Conservation (phyloP, 2,888 invertebrate species). For the Lasioglossum oenotherae region DNA sequence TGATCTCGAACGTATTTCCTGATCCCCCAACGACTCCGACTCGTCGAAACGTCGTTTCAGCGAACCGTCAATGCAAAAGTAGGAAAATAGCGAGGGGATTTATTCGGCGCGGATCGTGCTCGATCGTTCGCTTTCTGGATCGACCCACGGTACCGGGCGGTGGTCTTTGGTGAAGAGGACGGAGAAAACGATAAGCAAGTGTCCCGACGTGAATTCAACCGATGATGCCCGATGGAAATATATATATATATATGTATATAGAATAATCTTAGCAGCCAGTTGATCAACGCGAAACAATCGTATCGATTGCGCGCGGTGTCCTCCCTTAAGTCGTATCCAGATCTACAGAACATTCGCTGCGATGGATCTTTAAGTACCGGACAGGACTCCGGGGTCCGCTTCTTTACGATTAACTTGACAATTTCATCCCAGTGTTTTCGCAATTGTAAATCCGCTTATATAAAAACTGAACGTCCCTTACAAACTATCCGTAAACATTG, state of each 20-base stretch:
- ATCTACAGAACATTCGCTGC: background rate
- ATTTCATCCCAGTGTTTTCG: background rate
- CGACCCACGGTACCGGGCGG: slow-evolving; percentile 16
- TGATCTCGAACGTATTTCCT: slow-evolving; percentile 58
- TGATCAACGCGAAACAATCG: slow-evolving; percentile 8
- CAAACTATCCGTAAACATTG: background rate
- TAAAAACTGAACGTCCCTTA: background rate
- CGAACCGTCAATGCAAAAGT: slow-evolving; percentile 75
- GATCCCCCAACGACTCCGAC: slow-evolving; percentile 60
- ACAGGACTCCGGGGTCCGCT: background rate
- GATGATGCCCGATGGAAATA: slow-evolving; percentile 27
- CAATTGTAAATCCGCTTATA: background rate
- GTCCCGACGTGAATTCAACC: slow-evolving; percentile 51
- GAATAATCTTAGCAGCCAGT: slow-evolving; percentile 26
- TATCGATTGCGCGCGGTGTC: background rate
- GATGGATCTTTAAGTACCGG: slow-evolving; percentile 29
- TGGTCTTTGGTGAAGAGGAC: slow-evolving; percentile 66
- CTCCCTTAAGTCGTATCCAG: background rate
- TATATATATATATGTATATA: background rate
- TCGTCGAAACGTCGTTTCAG: slow-evolving; percentile 57
- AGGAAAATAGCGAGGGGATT: slow-evolving; percentile 77
- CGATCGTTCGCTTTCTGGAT: slow-evolving; percentile 19
- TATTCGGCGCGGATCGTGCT: slow-evolving; percentile 45
- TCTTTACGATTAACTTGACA: background rate
- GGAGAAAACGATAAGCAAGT: slow-evolving; percentile 70